phyloP scores from a whole-genome alignment of 2,888 invertebrate genomes.

The Panzeria rudis region DNA sequence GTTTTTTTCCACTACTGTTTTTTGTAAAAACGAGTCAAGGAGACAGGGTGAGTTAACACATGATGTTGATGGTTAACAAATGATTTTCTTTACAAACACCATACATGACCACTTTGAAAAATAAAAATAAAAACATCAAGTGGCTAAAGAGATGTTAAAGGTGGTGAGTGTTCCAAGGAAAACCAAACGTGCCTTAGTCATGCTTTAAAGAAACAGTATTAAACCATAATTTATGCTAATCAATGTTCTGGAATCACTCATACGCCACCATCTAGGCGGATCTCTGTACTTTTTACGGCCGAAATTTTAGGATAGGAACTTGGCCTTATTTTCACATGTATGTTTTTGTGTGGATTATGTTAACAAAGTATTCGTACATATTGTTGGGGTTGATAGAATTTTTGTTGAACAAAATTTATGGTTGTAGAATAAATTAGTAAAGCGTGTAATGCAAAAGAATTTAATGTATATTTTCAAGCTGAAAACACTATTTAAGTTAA shows the following conservation, averaged over 20 bases:
- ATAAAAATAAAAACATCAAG: background rate
- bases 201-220: background rate
- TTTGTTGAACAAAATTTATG: background rate
- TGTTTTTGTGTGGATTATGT: too few species aligned
- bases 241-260: conserved; percentile 32
- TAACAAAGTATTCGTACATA: background rate
- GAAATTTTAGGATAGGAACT: too few species aligned
- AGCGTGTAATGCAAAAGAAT: background rate
- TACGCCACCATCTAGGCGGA: background rate
- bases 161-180: conserved; percentile 23
- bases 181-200: conserved; percentile 34
- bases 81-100: background rate
- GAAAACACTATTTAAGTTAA: background rate
- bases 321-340: too few species aligned
- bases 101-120: conserved; percentile 23
- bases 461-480: background rate
- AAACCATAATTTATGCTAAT: conserved; percentile 21
- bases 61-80: conserved; percentile 8
- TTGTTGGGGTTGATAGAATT: background rate
- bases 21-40: background rate
- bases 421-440: background rate
- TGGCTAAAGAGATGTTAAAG: conserved; percentile 41
- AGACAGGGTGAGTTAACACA: conserved; percentile 30
- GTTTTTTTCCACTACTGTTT: conserved; percentile 26
- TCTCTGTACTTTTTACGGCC: too few species aligned